Evolutionary conservation across 2,888 invertebrate species (phyloP), one percentile per base, ranked within the genome.

Genomic region (Dryadula phaetusa): DNA sequence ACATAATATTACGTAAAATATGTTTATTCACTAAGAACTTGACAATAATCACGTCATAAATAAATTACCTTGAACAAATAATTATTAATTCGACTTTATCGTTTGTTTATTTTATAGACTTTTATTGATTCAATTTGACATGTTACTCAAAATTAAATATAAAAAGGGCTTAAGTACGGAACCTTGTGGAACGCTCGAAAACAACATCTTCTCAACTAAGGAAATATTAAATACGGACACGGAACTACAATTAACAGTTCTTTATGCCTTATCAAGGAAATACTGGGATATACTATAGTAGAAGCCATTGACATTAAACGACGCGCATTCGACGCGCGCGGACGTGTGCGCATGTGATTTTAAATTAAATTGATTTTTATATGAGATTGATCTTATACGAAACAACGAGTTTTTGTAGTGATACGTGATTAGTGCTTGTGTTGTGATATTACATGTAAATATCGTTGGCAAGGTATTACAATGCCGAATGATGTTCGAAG

Each of bases 401-500:
- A 52, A 14, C 6, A 52, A 18, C 52, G 10, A 16, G 16, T 8
- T 7, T 20, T 2, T 46, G 14, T 1, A 49, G 58, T 61, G 53
- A n/a, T 53, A 44, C 40, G 63, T 54, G 47, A 49, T 54, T 16
- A 61, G 61, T 67, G 64, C n/a, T 20, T 25, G 60, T 67, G 61
- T 12, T 42, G n/a, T 44, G 44, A 18, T 44, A 22, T 54, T 62
- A 47, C 14, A 34, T 14, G 37, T 47, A 34, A 20, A 53, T 68
- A 32, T 65, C 25, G 18, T 53, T 49, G 12, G 34, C 10, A 37
- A 52, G 2, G 10, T 52, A 16, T 79, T 72, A 76, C 64, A 69
- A 87, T 89, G 88, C 88, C 88, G 69, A 86, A 77, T 70, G 89
- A 87, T 69, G 77, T 76, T 70, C 80, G 78, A 40, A 82, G 82